phyloP scores from a whole-genome alignment of 2,113 vertebrate species.

The Muntiacus muntjak region DNA sequence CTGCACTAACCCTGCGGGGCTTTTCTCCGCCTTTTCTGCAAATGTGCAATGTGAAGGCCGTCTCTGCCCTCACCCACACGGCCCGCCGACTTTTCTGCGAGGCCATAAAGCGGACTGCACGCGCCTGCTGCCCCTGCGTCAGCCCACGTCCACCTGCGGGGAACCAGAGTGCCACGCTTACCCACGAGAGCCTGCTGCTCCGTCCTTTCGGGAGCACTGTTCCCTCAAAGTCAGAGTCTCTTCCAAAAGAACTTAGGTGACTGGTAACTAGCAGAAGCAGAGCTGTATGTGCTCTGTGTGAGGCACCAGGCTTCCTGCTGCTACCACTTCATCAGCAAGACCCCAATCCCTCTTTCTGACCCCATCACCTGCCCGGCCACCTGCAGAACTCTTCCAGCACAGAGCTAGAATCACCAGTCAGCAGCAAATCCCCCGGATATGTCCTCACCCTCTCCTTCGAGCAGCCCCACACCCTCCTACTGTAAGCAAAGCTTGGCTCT shows the following conservation, averaged over 20 bases:
- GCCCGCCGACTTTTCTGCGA: background rate
- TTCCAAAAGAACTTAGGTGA: background rate
- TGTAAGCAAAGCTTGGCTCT: background rate
- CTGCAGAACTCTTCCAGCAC: background rate
- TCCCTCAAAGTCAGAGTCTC: background rate
- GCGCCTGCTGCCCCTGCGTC: background rate
- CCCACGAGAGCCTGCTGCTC: background rate
- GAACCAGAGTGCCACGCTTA: background rate
- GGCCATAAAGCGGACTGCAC: background rate
- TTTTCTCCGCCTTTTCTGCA: background rate
- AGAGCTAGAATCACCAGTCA: background rate
- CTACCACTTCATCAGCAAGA: background rate
- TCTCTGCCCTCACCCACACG: background rate
- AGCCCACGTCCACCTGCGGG: background rate
- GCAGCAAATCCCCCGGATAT: background rate
- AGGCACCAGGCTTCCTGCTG: background rate
- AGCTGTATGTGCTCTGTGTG: background rate
- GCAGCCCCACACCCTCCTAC: background rate
- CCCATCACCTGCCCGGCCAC: background rate
- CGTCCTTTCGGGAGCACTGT: background rate
- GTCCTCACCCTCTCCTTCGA: background rate
- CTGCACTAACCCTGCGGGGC: background rate
- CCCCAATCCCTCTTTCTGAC: background rate
- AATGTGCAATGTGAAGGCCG: background rate
- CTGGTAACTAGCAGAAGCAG: background rate